Base-by-base conservation (phyloP, 2,113 vertebrate genomes). In the Prunella fulvescens region DNA sequence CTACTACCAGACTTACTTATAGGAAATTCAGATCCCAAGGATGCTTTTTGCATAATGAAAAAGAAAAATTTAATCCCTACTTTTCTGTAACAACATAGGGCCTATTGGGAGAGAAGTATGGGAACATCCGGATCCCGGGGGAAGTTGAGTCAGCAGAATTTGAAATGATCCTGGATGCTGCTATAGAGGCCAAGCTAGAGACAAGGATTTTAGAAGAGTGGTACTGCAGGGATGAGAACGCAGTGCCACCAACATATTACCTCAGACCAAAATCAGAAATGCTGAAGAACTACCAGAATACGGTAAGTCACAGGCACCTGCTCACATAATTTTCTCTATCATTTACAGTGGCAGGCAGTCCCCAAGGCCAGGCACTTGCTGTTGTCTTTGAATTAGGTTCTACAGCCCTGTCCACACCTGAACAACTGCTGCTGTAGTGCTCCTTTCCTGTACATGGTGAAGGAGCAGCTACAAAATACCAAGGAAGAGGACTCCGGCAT, bases 201-300 rank as follows among this genome's bases (percentile, higher is more conserved):
- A 99, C 99, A 56, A 98, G 98, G 97, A 92, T 99, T 93, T 97
- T 99, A 96, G 99, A 99, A 92, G 99, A 99, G 97, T 99, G 99
- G 99, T 99, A 99, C 97, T 99, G 99, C 97, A 98, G 99, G 62
- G 99, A 99, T 92, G 99, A 99, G 98, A 99, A 99, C 54, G 98
- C 99, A 0, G 99, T 99, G 92, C 99, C 99, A 4, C 99, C 99
- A 78, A 98, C 99, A 1, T 99, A 99, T 99, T 99, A 99, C 98
- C 99, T 99, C 98, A 99, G 98, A 98, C 98, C 99, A 78, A 99
- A 98, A 97, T 97, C 97, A 90, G 99, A 99, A 97, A 98, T 99
- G 98, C 98, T 99, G 53, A 99, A 98, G 96, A 99, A 97, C 98
- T 98, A 98, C 97, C 98, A 99, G 97, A 99, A 99, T 89, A 97